Base-by-base conservation (phyloP, 1,140 invertebrate genomes). In the Eumeta japonica region DNA sequence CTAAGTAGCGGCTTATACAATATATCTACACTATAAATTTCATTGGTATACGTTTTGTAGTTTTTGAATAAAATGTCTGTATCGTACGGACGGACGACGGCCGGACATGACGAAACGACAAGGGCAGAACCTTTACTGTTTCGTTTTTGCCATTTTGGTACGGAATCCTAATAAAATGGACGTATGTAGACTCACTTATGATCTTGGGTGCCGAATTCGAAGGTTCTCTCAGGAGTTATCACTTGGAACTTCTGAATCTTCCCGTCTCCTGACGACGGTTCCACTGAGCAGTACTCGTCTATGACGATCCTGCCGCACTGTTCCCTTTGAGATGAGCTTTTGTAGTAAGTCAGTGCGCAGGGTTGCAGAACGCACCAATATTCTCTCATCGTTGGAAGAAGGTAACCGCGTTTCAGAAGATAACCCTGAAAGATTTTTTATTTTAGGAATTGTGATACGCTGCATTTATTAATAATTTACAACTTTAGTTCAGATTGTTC, bases 361-460 rank as follows among this genome's bases (percentile, higher is more conserved):
- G 87, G 86, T 38, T 83, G 81, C 3, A 92, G 64, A 2, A 90
- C 85, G 60, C 89, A 89, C 84, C 87, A 89, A 55, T 87, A 84
- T 41, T 88, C 87, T n/a, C 83, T 77, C 72, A 87, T 82, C 1
- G 83, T 86, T 7, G 85, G 86, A 34, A 90, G 62, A 3, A 88
- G 75, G 48, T 86, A 88, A 1, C 87, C 87, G 48, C 82, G 81
- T 59, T 89, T 90, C 48, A 81, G 78, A 20, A 89, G 70, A 52
- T 80, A 81, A 11, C 86, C 87, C 83, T 83, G 46, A 39, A 66
- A 72, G 40, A n/a, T n/a, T n/a, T n/a, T n/a, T n/a, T n/a, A n/a
- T n/a, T n/a, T n/a, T n/a, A n/a, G n/a, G n/a, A n/a, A n/a, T n/a
- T n/a, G n/a, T n/a, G n/a, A n/a, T n/a, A n/a, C n/a, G n/a, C n/a